phyloP scores from a whole-genome alignment of 2,888 invertebrate genomes.

The Protonemura montana region DNA sequence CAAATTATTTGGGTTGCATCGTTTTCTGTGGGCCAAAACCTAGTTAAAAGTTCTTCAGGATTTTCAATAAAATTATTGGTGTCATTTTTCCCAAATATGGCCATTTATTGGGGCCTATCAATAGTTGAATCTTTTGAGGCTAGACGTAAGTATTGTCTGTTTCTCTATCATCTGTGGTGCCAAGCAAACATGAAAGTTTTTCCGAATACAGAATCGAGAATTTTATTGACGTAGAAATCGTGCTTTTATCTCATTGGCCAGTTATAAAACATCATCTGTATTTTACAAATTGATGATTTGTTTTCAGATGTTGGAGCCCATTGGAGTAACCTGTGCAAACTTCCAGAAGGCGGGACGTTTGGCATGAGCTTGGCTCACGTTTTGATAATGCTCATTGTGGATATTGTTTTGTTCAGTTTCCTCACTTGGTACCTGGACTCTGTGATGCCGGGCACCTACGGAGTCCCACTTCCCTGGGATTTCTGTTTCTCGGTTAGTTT shows the following conservation, averaged over 20 bases:
- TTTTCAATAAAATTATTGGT: constrained; percentile 50
- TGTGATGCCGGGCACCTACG: constrained; percentile 63
- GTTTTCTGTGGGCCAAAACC: background rate
- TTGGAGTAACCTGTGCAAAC: constrained; percentile 36
- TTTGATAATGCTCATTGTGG: constrained; percentile 48
- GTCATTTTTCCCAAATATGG: constrained; percentile 54
- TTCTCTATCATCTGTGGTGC: background rate
- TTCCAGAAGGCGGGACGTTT: constrained; percentile 31
- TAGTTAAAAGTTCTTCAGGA: background rate
- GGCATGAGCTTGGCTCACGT: constrained; percentile 48
- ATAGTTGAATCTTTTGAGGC: constrained; percentile 53
- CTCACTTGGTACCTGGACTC: constrained; percentile 65
- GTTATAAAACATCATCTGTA: too few relatives aligned
- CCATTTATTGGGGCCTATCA: constrained; percentile 53
- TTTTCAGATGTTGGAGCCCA: constrained; percentile 38
- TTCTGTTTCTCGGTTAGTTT: constrained; percentile 59
- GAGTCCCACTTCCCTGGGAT: constrained; percentile 63
- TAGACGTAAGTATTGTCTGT: constrained; percentile 50
- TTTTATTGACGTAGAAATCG: too few relatives aligned
- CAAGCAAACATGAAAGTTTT: background rate
- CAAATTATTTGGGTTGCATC: constrained; percentile 15
- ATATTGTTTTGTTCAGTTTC: constrained; percentile 57
- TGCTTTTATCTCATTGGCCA: too few relatives aligned
- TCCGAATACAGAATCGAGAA: too few relatives aligned
- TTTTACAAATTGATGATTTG: too few relatives aligned